Conservation (phyloP, 92 coral and sea anemone species). For the Zoanthus sansibaricus region DNA sequence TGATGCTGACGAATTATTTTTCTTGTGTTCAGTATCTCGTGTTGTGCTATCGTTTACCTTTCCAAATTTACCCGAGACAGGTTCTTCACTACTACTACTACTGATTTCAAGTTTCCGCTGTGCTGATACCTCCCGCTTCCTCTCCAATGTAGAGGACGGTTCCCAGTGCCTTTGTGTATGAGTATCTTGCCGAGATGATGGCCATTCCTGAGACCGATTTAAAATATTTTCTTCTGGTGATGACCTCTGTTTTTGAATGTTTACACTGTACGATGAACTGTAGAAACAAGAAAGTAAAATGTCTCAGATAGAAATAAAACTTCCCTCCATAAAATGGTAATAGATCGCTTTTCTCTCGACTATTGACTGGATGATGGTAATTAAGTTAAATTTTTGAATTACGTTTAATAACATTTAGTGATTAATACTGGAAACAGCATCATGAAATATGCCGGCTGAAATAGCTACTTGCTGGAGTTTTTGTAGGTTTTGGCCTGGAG, state of each 20-base stretch:
- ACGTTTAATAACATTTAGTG: too few species aligned
- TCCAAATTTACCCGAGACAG: not conserved
- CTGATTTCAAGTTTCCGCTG: slow-evolving; percentile 19
- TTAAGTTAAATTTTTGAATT: too few species aligned
- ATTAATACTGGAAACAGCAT: too few species aligned
- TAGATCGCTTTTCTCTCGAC: too few species aligned
- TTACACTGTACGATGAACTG: slow-evolving; percentile 29
- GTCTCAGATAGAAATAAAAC: not conserved
- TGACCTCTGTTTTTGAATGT: slow-evolving; percentile 8
- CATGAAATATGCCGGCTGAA: too few species aligned
- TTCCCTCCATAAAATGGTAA: not conserved
- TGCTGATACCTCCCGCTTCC: not conserved
- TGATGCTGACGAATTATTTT: not conserved
- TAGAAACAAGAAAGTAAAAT: not conserved
- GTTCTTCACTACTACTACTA: not conserved
- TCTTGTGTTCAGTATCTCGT: not conserved
- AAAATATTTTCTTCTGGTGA: slow-evolving; percentile 4
- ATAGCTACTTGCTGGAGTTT: too few species aligned
- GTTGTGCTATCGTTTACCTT: not conserved
- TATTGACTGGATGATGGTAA: too few species aligned
- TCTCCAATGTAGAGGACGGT: slow-evolving; percentile 2
- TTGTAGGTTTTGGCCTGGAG: too few species aligned
- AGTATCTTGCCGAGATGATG: not conserved
- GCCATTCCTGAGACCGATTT: not conserved
- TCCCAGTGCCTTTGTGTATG: not conserved